These are phyloP conservation scores for Sebastolobus alascanus DNA, from an alignment of 2,797 vertebrate species.

Conservation along the genomic window DNA sequence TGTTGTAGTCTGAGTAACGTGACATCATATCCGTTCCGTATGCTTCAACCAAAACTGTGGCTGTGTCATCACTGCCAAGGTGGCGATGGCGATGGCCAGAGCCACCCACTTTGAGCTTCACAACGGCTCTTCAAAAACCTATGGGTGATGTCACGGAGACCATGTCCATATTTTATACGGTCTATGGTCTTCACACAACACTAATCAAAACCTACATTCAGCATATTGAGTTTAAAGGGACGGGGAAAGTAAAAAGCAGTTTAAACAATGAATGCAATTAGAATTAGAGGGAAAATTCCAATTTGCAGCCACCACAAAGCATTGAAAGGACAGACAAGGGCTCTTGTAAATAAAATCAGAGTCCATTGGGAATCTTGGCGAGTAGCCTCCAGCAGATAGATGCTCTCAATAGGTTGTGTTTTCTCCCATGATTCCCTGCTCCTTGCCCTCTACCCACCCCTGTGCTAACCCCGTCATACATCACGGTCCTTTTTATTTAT, in stretches of 20 bases:
- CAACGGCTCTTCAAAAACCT: too few relatives aligned
- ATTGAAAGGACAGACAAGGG: neutral
- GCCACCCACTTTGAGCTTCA: too few relatives aligned
- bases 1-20: too few relatives aligned
- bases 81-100: too few relatives aligned
- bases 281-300: neutral
- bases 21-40: too few relatives aligned
- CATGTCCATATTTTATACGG: too few relatives aligned
- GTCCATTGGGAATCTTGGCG: neutral
- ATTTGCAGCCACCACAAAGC: neutral
- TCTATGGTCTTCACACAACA: too few relatives aligned
- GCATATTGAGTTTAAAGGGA: neutral
- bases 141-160: too few relatives aligned
- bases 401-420: conserved; percentile 38
- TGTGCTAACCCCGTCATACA: conserved; percentile 33
- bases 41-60: too few relatives aligned
- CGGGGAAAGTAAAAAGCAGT: neutral
- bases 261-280: neutral
- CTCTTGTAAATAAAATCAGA: neutral
- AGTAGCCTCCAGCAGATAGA: conserved; percentile 46
- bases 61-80: too few relatives aligned
- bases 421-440: conserved; percentile 38
- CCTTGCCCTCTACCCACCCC: conserved; percentile 11
- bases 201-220: neutral
- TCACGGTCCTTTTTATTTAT: conserved; percentile 69